These are phyloP conservation scores for rabbit (Oryctolagus cuniculus) DNA, from an alignment of 2,113 vertebrate genomes.

Conservation along the genomic window mOryCun1.1 NC_091439.1:75612001-75612500, in stretches of 20 bases:
- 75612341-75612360: slow-evolving; percentile 80
- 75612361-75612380: slow-evolving; percentile 89
- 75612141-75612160: slow-evolving; percentile 50
- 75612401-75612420: slow-evolving; percentile 90
- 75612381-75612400: slow-evolving; percentile 89
- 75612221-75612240: slow-evolving; percentile 91
- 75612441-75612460: slow-evolving; percentile 90
- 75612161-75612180: neutral
- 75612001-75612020: neutral
- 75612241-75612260: slow-evolving; percentile 88
- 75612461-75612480: slow-evolving; percentile 90
- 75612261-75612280: slow-evolving; percentile 87
- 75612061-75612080: neutral
- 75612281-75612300: slow-evolving; percentile 92
- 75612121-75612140: slow-evolving; percentile 45
- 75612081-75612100: slow-evolving; percentile 35
- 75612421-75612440: slow-evolving; percentile 88
- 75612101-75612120: slow-evolving; percentile 32
- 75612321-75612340: slow-evolving; percentile 89
- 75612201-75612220: slow-evolving; percentile 89
- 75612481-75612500: slow-evolving; percentile 89
- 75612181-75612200: neutral
- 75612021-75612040: slow-evolving; percentile 28
- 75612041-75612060: slow-evolving; percentile 50
- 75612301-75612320: slow-evolving; percentile 90